These are phyloP conservation scores for Helostoma temminkii DNA, from an alignment of 2,797 vertebrate genomes.

Conservation along the genomic window DNA sequence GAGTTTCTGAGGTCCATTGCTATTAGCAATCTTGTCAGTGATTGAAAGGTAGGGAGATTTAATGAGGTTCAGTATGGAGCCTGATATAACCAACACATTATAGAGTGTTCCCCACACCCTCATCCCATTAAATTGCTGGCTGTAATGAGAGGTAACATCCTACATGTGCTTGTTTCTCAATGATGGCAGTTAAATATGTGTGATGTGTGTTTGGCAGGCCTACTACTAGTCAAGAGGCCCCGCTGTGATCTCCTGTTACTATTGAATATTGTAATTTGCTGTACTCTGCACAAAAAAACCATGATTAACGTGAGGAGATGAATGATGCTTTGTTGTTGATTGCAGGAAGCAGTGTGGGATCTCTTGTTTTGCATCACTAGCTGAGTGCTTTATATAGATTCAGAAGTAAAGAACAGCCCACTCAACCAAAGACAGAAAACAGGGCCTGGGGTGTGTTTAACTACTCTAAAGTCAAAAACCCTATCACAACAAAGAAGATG, in stretches of 20 bases:
- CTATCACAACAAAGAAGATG: neutral
- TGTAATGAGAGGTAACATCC: conserved; percentile 36
- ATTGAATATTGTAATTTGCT: conserved; percentile 65
- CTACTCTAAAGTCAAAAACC: neutral
- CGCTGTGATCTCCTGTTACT: conserved; percentile 52
- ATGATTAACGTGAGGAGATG: conserved; percentile 56
- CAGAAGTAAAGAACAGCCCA: neutral
- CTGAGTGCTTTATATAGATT: conserved; percentile 50
- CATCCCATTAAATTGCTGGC: conserved; percentile 33
- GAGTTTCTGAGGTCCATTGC: conserved; percentile 19
- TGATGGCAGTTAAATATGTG: conserved; percentile 55
- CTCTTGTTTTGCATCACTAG: conserved; percentile 13
- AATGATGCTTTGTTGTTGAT: conserved; percentile 49
- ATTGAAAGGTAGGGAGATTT: conserved; percentile 36
- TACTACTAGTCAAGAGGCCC: conserved; percentile 53
- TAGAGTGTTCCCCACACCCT: conserved; percentile 17
- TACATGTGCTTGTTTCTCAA: conserved; percentile 38
- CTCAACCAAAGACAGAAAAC: neutral
- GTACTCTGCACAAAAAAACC: conserved; percentile 53
- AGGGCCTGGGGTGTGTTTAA: neutral
- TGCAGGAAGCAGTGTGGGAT: conserved; percentile 52
- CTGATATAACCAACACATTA: conserved; percentile 39
- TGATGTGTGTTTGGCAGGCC: conserved; percentile 47
- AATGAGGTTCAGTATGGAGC: conserved; percentile 42
- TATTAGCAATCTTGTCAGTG: conserved; percentile 27